These are phyloP conservation scores for Enteromius mattozi DNA, from an alignment of 2,797 vertebrate genomes.

Conservation along the genomic window DNA sequence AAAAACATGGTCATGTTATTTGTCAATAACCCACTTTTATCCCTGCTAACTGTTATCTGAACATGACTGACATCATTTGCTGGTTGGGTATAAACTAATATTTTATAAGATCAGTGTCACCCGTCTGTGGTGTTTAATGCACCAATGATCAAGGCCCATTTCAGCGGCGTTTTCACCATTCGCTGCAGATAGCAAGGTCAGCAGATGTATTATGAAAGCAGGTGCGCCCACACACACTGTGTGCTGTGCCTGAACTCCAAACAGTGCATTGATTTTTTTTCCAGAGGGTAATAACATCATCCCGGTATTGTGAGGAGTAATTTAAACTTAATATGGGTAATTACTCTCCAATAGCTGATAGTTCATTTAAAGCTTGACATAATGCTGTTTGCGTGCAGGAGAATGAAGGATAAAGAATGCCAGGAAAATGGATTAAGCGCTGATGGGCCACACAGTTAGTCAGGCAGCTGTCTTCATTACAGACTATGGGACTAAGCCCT, in stretches of 20 bases:
- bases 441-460: constrained; percentile 52
- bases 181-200: constrained; percentile 77
- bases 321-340: constrained; percentile 77
- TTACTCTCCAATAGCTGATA: constrained; percentile 73
- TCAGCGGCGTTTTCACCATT: constrained; percentile 63
- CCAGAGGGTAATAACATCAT: constrained; percentile 71
- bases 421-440: constrained; percentile 48
- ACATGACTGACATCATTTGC: neutral
- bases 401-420: constrained; percentile 44
- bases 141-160: constrained; percentile 71
- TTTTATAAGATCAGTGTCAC: constrained; percentile 67
- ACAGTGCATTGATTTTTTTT: constrained; percentile 78
- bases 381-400: constrained; percentile 52
- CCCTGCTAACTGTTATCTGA: constrained; percentile 12
- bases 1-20: neutral
- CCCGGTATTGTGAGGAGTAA: constrained; percentile 69
- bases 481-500: constrained; percentile 49
- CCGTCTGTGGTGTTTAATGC: constrained; percentile 70
- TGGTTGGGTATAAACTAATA: neutral
- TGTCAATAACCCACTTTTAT: neutral
- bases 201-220: constrained; percentile 80
- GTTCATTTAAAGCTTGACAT: constrained; percentile 70
- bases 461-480: constrained; percentile 55
- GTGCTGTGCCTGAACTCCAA: constrained; percentile 71
- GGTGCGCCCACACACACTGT: constrained; percentile 71